Percentiles rank a stretch among this genome's conserved stretches.
Evolutionary conservation across 2,888 invertebrate genomes (phyloP).

Genomic region (Pristionchus maxplancki): DNA sequence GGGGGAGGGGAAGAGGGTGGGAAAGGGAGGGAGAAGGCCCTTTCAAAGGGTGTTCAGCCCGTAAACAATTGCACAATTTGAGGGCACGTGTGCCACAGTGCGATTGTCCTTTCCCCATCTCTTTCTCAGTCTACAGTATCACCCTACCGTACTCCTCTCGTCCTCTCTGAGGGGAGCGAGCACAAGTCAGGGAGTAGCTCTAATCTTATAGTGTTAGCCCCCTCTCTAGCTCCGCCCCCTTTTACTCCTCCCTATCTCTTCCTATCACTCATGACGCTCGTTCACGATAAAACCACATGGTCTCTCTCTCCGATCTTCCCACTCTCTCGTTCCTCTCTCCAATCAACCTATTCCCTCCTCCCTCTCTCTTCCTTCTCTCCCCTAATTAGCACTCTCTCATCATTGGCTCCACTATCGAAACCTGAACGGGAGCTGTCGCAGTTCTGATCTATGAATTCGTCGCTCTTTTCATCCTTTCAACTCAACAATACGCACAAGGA

Average conservation of each 20-base stretch:
- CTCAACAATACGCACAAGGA: neutral
- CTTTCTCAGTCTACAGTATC: neutral
- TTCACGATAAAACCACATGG: slow-evolving; percentile 43
- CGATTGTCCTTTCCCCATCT: neutral
- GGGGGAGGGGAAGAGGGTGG: neutral
- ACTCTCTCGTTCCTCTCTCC: slow-evolving; percentile 42
- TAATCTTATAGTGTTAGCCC: slow-evolving; percentile 42
- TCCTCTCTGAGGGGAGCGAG: neutral
- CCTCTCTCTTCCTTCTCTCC: slow-evolving; percentile 2
- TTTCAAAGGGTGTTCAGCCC: neutral
- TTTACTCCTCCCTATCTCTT: slow-evolving; percentile 43
- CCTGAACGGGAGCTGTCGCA: slow-evolving; percentile 29
- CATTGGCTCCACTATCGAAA: neutral
- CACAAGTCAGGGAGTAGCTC: neutral
- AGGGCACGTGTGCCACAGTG: neutral
- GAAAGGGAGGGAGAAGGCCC: neutral
- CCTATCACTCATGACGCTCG: slow-evolving; percentile 33
- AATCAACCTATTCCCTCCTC: slow-evolving; percentile 10
- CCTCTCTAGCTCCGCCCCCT: slow-evolving; percentile 50
- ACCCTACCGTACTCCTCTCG: neutral
- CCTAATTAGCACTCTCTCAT: neutral
- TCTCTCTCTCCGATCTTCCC: slow-evolving; percentile 40
- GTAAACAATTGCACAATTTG: slow-evolving; percentile 37
- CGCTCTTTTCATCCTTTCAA: slow-evolving; percentile 17
- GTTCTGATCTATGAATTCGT: slow-evolving; percentile 17